Base-by-base conservation (phyloP, 2,888 invertebrate genomes). In the Agrochola circellaris region DNA sequence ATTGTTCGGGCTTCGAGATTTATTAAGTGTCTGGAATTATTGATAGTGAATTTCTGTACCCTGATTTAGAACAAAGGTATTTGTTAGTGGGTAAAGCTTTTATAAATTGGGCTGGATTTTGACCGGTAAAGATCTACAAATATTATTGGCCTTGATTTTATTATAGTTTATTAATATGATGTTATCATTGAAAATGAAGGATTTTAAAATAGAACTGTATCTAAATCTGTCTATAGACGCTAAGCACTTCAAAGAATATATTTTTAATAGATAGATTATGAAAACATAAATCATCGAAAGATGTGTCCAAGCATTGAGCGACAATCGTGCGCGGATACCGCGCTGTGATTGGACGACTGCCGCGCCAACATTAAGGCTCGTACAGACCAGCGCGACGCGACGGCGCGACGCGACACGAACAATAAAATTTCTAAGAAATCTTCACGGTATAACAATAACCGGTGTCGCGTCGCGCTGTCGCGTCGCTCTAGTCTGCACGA, bases 11-110 rank as follows among this genome's bases (percentile, higher is more conserved):
- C 23, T 78, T 74, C 45, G 54, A 78, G 79, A 83, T 85, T 85
- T 77, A 87, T 87, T 70, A 75, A 87, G 74, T 84, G 74, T 68
- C 64, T 56, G 60, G 74, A 69, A 77, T 84, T 80, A 79, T 86
- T 80, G 66, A 81, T 83, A 82, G 74, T 60, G 66, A 68, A 58
- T 77, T 82, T 56, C 69, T 48, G 58, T 73, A 67, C 45, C 26
- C 42, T 66, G 74, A 62, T 81, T 77, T 69, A 45, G 42, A 61
- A 75, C 34, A 69, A 60, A 72, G 71, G 34, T 65, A 62, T n/a
- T n/a, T n/a, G 51, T 71, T 56, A 71, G 48, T 56, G 34, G 51
- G 56, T 54, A 54, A 64, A 23, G 20, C 2, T 64, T 26, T 26
- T 54, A 56, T 61, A 45, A 70, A 81, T 70, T 75, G 51, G 66